A percentile compares a stretch with the other conserved stretches of the same genome.
phyloP scores from a whole-genome alignment of 2,888 invertebrate species.

The Hemithea aestivaria region DNA sequence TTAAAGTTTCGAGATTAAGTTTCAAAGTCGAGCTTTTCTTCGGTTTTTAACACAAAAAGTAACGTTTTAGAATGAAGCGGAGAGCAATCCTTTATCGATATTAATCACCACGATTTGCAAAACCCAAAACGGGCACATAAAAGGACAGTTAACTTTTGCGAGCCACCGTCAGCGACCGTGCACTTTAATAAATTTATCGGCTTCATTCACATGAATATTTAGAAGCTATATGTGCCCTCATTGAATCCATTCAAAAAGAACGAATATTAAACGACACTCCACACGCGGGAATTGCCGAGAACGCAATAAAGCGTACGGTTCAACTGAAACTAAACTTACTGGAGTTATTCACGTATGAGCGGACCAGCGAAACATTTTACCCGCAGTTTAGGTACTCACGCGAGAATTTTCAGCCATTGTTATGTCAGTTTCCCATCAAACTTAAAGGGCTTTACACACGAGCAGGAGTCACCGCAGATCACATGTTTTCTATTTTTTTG shows the following conservation, averaged over 20 bases:
- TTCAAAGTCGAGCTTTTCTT: too few relatives aligned
- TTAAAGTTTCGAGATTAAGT: too few relatives aligned
- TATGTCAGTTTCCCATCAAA: conserved; percentile 10
- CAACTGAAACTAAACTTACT: conserved; percentile 15
- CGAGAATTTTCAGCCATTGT: conserved; percentile 9
- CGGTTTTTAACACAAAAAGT: too few relatives aligned
- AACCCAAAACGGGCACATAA: conserved; percentile 19
- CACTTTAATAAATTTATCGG: conserved; percentile 26
- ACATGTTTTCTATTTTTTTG: too few relatives aligned
- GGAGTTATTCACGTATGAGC: conserved; percentile 7
- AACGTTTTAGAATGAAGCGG: too few relatives aligned
- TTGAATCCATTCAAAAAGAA: conserved; percentile 39
- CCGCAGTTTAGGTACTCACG: conserved; percentile 7
- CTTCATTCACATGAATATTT: conserved; percentile 54
- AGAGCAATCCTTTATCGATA: conserved; percentile 11
- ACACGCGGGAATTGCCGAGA: conserved; percentile 8
- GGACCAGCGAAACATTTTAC: conserved; percentile 10
- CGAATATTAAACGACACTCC: conserved; percentile 29
- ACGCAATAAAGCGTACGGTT: conserved; percentile 13
- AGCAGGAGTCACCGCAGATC: too few relatives aligned
- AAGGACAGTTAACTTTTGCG: conserved; percentile 42
- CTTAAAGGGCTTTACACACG: conserved; percentile 5
- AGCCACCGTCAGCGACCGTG: conserved; percentile 24
- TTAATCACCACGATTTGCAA: conserved; percentile 17
- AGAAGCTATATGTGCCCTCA: conserved; percentile 44